phyloP scores from a whole-genome alignment of 2,888 invertebrate genomes.

The Tenthredo mesomela region DNA sequence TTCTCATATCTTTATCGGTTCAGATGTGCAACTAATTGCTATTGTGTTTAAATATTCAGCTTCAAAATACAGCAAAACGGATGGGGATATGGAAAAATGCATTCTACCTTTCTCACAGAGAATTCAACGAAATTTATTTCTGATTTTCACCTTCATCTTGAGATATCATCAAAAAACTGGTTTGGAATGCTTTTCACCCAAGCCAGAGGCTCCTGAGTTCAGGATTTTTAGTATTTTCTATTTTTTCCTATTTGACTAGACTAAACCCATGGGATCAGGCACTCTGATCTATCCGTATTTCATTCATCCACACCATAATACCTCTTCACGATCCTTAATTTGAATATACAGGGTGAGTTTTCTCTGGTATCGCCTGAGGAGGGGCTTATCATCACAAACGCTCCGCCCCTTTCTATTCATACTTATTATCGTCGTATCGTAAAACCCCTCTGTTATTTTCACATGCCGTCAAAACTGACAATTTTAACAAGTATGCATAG shows the following conservation, averaged over 20 bases:
- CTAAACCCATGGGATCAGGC: background rate
- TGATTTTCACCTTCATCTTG: background rate
- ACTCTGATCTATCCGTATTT: background rate
- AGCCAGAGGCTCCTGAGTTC: background rate
- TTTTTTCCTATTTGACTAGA: background rate
- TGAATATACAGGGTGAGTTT: background rate
- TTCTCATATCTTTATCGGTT: background rate
- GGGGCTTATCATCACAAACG: no score
- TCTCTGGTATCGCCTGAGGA: no score
- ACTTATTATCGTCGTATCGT: no score
- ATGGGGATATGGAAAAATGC: background rate
- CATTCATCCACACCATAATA: background rate
- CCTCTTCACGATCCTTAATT: background rate
- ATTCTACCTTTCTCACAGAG: background rate
- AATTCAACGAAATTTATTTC: background rate
- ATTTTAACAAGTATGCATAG: no score
- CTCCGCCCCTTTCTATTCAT: no score
- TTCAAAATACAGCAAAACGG: background rate
- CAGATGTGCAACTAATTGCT: background rate
- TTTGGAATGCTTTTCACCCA: background rate
- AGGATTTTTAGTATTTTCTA: background rate
- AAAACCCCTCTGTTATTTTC: no score
- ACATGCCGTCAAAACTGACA: no score
- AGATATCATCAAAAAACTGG: background rate
- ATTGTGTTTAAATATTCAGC: background rate